Evolutionary conservation across 2,113 vertebrate species (phyloP).

Genomic region (Hemichromis elongatus): DNA sequence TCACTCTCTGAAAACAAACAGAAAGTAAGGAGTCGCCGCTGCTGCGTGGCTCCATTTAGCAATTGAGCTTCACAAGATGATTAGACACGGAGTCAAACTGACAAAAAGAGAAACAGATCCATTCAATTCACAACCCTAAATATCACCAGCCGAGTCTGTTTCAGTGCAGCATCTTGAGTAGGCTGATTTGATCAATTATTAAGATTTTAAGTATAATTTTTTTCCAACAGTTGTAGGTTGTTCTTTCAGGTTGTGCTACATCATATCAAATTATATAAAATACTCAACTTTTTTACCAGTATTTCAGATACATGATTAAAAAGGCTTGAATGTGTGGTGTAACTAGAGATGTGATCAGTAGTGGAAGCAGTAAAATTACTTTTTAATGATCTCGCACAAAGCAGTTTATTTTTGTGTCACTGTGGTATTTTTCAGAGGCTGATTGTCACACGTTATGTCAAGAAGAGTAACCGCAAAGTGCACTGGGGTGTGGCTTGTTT

Average conservation of each 20-base stretch:
- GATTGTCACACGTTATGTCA: not conserved
- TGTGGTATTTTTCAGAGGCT: not conserved
- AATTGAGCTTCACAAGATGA: not conserved
- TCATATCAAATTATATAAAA: not conserved
- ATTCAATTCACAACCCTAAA: not conserved
- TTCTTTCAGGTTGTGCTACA: not conserved
- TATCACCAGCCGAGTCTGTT: not conserved
- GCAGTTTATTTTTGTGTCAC: not conserved
- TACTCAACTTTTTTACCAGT: not conserved
- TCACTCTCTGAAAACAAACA: not conserved
- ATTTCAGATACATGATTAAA: not conserved
- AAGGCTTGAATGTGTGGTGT: not conserved
- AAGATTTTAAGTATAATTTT: not conserved
- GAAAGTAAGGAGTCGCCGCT: not conserved
- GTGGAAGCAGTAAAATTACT: not conserved
- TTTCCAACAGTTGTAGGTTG: not conserved
- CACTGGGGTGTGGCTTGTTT: not conserved
- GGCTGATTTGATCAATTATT: not conserved
- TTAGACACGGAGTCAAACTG: not conserved
- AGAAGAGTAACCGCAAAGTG: not conserved
- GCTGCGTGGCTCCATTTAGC: not conserved
- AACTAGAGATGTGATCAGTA: not conserved
- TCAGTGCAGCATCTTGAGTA: not conserved
- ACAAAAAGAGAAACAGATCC: not conserved
- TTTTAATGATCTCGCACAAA: not conserved